Conservation (phyloP, 2,797 vertebrate species). For the Pseudochaenichthys georgianus region DNA sequence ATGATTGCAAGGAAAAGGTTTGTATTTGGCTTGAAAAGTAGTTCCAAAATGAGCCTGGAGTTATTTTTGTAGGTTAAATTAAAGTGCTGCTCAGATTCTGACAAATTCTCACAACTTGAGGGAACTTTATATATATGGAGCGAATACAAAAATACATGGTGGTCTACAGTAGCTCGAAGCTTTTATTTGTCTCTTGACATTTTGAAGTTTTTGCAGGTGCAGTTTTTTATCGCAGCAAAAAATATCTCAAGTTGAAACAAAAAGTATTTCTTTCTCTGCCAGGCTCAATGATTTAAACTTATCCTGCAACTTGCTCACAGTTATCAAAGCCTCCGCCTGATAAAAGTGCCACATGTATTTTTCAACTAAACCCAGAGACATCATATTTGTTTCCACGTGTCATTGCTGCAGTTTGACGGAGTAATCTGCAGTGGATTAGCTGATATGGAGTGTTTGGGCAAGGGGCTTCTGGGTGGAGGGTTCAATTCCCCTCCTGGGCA, state of each 20-base stretch:
- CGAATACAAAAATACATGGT: constrained; percentile 4
- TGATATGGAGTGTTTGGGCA: constrained; percentile 38
- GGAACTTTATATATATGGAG: constrained; percentile 24
- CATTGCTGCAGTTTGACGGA: constrained; percentile 54
- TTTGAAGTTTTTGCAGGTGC: constrained; percentile 29
- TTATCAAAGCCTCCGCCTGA: constrained; percentile 60
- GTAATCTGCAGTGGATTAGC: constrained; percentile 42
- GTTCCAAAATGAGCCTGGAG: not conserved
- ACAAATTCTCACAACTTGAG: not conserved
- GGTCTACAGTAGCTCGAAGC: constrained; percentile 1
- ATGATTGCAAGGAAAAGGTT: constrained; percentile 42
- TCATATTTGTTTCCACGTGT: constrained; percentile 60
- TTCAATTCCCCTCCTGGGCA: constrained; percentile 27
- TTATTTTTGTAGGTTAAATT: not conserved
- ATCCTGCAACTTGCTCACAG: constrained; percentile 39
- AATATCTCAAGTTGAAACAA: constrained; percentile 32
- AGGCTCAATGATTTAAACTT: constrained; percentile 50
- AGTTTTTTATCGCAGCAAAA: constrained; percentile 24
- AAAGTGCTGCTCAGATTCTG: not conserved
- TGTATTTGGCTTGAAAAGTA: constrained; percentile 33
- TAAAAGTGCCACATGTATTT: constrained; percentile 48
- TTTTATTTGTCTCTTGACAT: constrained; percentile 36
- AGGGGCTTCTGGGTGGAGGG: constrained; percentile 11
- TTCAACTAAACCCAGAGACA: constrained; percentile 52
- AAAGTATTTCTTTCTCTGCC: constrained; percentile 15